Evolutionary conservation across 2,888 invertebrate species (phyloP), one percentile per base, ranked within the genome.

Genomic region (Adelognathus sp.): DNA sequence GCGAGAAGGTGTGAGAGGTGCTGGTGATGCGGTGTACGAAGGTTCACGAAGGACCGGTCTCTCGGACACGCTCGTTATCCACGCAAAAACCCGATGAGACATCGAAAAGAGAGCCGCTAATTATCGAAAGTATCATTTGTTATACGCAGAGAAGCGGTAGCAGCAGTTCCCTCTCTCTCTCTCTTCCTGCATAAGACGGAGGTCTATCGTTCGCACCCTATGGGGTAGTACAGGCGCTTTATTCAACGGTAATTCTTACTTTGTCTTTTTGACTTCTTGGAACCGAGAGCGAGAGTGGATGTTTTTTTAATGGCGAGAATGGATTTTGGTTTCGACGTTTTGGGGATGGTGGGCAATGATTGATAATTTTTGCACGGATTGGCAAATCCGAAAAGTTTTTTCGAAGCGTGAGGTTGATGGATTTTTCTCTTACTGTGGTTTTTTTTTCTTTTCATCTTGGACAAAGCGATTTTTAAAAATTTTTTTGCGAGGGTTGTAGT

Each of bases 71-170:
- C 75, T 81, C 66, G 69, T 76, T 76, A 75, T 72, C 60, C 76
- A 77, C 80, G 66, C 79, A 72, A 73, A 66, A n/a, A n/a, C n/a
- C 41, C 63, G 33, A 75, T 39, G 71, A 52, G 50, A 64, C 29
- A 44, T 66, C 41, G 44, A 63, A 72, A 33, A 58, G 87, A 88
- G 76, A 84, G 87, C 89, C 88, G 89, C 88, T 90, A 90, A 90
- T 90, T 90, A 89, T 89, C 80, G 83, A 87, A 87, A 88, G 85
- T 88, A 88, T 90, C 88, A 89, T 89, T 90, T 89, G 85, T 90
- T 88, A 89, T 78, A 78, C n/a, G n/a, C n/a, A n/a, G n/a, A n/a
- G 80, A 80, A 56, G 74, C 70, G 61, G 67, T 67, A 61, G 75
- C 41, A 9, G 33, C 44, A 46, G 76, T n/a, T n/a, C n/a, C n/a